Conservation (phyloP, 2,888 invertebrate genomes). For the Pristionchus arcanus region DNA sequence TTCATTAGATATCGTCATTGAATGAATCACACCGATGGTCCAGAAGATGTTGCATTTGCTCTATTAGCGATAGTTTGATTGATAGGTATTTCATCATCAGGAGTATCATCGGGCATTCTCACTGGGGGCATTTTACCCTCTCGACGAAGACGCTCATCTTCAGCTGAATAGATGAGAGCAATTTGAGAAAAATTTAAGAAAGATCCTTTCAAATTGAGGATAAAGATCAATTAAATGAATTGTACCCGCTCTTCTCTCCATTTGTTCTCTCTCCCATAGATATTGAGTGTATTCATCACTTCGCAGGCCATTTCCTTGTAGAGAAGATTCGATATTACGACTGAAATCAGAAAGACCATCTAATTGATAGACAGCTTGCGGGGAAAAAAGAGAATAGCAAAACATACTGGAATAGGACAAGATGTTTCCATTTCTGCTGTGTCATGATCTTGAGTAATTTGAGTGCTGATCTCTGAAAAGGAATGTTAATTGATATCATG, state of each 20-base stretch:
- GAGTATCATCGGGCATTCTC: background rate
- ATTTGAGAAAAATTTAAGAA: background rate
- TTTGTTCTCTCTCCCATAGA: background rate
- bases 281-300: background rate
- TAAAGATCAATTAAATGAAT: background rate
- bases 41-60: background rate
- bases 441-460: slow-evolving; percentile 83
- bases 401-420: slow-evolving; percentile 88
- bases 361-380: too few species aligned
- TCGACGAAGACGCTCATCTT: slow-evolving; percentile 1
- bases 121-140: slow-evolving; percentile 14
- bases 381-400: background rate
- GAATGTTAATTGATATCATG: background rate
- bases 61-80: background rate
- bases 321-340: background rate
- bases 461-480: background rate
- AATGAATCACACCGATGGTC: background rate
- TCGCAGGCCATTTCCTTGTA: background rate
- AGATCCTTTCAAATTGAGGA: background rate
- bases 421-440: slow-evolving; percentile 91
- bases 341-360: background rate
- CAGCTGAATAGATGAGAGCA: background rate
- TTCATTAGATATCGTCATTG: background rate
- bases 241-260: background rate
- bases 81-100: background rate